Evolutionary conservation across 2,113 vertebrate species (phyloP).

Genomic region (Arothron firmamentum): DNA sequence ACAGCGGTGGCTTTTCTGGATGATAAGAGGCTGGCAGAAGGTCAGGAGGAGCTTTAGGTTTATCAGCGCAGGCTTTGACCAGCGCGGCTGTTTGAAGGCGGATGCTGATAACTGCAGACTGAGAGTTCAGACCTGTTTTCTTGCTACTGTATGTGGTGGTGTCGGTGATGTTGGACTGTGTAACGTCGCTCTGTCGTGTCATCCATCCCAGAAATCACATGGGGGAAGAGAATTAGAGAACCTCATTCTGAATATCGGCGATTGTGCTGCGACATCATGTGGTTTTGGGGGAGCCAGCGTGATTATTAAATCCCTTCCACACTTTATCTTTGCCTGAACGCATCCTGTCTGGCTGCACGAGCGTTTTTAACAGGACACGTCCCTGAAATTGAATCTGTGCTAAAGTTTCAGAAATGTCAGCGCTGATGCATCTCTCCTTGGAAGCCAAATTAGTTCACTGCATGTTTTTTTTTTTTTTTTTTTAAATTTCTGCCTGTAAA

Average conservation of each 20-base stretch:
- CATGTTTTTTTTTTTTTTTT: slow-evolving; percentile 1
- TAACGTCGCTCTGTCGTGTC: not conserved
- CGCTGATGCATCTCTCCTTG: not conserved
- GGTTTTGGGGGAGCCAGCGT: too few species aligned
- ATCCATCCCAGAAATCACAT: not conserved
- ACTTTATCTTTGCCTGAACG: too few species aligned
- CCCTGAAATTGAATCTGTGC: too few species aligned
- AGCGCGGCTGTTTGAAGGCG: slow-evolving; percentile 26
- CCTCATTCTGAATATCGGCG: too few species aligned
- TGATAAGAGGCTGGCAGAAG: slow-evolving; percentile 79
- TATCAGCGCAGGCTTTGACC: slow-evolving; percentile 42
- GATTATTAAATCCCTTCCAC: too few species aligned
- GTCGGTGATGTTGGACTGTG: not conserved
- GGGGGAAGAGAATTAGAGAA: too few species aligned
- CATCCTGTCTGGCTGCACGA: too few species aligned
- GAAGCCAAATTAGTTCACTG: slow-evolving; percentile 7
- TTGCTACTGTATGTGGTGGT: too few species aligned
- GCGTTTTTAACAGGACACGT: too few species aligned
- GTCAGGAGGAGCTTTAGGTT: slow-evolving; percentile 46
- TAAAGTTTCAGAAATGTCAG: not conserved
- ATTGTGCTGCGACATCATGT: too few species aligned
- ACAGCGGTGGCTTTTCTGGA: slow-evolving; percentile 69
- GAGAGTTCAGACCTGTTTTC: not conserved
- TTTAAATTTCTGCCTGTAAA: slow-evolving; percentile 16
- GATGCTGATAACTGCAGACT: slow-evolving; percentile 23